These are phyloP conservation scores for Meriones psammophilus DNA, from an alignment of 2,797 vertebrate genomes.

Conservation along the genomic window DNA sequence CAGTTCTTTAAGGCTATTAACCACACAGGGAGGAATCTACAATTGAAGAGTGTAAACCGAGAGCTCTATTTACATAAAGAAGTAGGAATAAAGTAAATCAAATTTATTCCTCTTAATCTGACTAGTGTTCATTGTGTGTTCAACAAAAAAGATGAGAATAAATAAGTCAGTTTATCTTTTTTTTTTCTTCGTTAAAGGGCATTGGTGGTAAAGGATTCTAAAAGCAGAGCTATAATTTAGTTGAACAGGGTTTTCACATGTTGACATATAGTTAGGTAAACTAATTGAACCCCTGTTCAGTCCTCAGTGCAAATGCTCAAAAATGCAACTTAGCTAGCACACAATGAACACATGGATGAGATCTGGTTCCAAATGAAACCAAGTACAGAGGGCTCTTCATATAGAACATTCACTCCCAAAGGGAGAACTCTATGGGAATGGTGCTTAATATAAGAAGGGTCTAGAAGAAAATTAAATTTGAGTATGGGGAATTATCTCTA, in stretches of 20 bases:
- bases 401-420: not conserved
- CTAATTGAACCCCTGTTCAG: not conserved
- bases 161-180: not conserved
- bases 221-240: not conserved
- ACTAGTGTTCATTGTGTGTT: not conserved
- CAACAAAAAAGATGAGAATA: slow-evolving; percentile 17
- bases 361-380: not conserved
- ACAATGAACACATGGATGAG: not conserved
- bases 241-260: slow-evolving; percentile 15
- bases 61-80: not conserved
- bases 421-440: not conserved
- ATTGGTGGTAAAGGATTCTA: slow-evolving; percentile 27
- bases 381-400: not conserved
- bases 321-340: not conserved
- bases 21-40: not conserved
- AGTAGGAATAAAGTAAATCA: slow-evolving; percentile 25
- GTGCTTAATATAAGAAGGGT: not conserved
- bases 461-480: slow-evolving; percentile 5
- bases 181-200: slow-evolving; percentile 57
- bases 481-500: slow-evolving; percentile 27
- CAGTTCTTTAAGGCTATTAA: not conserved
- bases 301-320: not conserved
- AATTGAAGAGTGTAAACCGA: slow-evolving; percentile 44
- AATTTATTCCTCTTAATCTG: not conserved
- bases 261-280: not conserved